Conservation (phyloP, 1,140 invertebrate genomes). For the Mya arenaria region DNA sequence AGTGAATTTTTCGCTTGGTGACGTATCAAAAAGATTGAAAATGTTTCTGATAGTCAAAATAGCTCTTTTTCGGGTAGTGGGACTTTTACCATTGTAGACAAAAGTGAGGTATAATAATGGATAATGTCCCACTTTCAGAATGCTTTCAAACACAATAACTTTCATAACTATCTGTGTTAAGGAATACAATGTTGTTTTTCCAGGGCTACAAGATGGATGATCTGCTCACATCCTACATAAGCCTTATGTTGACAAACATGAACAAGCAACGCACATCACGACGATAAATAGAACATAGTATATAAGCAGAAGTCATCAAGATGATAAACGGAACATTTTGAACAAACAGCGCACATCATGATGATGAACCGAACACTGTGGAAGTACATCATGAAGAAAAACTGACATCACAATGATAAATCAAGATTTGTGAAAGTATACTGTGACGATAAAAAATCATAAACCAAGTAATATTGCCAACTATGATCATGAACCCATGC, state of each 20-base stretch:
- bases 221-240: constrained; percentile 99
- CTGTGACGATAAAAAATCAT: neutral
- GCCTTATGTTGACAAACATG: constrained; percentile 88
- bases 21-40: neutral
- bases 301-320: neutral
- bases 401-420: neutral
- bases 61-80: too few relatives aligned
- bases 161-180: neutral
- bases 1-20: too few relatives aligned
- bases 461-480: too few relatives aligned
- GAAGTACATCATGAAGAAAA: neutral
- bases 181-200: constrained; percentile 60
- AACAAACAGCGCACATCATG: neutral
- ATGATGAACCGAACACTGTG: too few relatives aligned
- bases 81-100: too few relatives aligned
- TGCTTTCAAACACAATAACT: neutral
- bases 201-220: constrained; percentile 99
- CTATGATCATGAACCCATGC: too few relatives aligned
- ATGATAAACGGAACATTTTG: neutral
- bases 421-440: neutral
- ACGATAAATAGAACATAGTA: neutral
- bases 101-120: neutral
- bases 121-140: neutral
- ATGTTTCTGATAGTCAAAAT: neutral
- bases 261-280: constrained; percentile 67